Evolutionary conservation across 2,888 invertebrate genomes (phyloP).

Genomic region (Euproctis similis): DNA sequence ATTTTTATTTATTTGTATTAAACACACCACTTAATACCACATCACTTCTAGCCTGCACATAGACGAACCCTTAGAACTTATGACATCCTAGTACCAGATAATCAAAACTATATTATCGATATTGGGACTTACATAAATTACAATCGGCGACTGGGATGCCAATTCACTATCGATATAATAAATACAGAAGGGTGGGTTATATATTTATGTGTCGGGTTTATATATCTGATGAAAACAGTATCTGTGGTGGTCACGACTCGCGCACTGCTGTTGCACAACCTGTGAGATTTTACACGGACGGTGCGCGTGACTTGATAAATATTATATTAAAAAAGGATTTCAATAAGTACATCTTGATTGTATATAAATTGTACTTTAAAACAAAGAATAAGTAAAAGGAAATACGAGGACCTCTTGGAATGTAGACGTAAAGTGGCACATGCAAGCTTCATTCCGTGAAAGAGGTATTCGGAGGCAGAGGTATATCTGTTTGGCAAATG

Average conservation of each 20-base stretch:
- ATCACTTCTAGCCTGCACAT: background rate
- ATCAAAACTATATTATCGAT: conserved; percentile 25
- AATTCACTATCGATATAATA: conserved; percentile 55
- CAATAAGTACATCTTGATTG: background rate
- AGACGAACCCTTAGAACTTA: conserved; percentile 2
- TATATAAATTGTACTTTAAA: no score
- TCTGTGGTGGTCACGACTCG: conserved; percentile 59
- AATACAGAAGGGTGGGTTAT: no score
- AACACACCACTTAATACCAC: no score
- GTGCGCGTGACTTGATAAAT: conserved; percentile 41
- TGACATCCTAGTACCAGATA: conserved; percentile 19
- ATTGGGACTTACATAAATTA: conserved; percentile 27
- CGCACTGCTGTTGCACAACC: conserved; percentile 55
- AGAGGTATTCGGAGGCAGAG: no score
- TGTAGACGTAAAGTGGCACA: no score
- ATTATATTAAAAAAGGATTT: no score
- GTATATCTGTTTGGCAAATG: no score
- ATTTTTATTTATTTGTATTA: no score
- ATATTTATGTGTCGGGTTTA: conserved; percentile 65
- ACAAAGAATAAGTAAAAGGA: no score
- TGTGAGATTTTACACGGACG: conserved; percentile 43
- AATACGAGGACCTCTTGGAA: no score
- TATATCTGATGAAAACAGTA: conserved; percentile 63
- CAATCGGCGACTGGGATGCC: conserved; percentile 22
- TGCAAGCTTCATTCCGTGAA: no score